Conservation (phyloP, 2,113 vertebrate species). For the Rhinolophus ferrumequinum region DNA sequence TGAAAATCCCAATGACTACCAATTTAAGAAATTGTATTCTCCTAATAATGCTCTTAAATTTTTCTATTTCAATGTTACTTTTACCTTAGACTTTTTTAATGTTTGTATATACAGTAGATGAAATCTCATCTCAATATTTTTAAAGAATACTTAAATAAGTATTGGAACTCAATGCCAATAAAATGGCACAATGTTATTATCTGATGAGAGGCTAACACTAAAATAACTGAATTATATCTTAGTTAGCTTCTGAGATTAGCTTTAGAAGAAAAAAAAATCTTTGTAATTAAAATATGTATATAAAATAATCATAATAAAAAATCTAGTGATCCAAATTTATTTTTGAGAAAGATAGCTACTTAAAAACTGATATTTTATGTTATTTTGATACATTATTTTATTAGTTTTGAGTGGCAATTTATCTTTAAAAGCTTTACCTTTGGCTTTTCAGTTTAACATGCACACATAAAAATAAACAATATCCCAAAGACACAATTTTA, state of each 20-base stretch:
- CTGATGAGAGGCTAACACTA: background rate
- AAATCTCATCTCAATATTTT: background rate
- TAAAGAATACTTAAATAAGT: background rate
- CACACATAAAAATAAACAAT: slow-evolving; percentile 2
- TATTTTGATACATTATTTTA: background rate
- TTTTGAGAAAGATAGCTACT: background rate
- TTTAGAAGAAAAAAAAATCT: slow-evolving; percentile 14
- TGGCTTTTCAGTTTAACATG: background rate
- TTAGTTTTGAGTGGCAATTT: background rate
- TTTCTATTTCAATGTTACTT: background rate
- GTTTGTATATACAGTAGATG: background rate
- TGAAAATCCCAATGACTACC: background rate
- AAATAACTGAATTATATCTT: background rate
- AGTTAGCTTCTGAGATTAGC: background rate
- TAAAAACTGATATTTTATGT: background rate
- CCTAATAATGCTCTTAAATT: background rate
- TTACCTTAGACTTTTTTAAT: background rate
- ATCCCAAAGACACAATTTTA: background rate
- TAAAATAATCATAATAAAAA: background rate
- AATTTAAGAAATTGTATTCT: background rate
- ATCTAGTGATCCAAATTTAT: background rate
- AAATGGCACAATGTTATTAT: background rate
- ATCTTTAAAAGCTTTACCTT: background rate
- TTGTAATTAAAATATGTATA: background rate
- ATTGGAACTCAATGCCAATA: background rate